Conservation (phyloP, 2,888 invertebrate genomes). For the Tenthredo distinguenda region DNA sequence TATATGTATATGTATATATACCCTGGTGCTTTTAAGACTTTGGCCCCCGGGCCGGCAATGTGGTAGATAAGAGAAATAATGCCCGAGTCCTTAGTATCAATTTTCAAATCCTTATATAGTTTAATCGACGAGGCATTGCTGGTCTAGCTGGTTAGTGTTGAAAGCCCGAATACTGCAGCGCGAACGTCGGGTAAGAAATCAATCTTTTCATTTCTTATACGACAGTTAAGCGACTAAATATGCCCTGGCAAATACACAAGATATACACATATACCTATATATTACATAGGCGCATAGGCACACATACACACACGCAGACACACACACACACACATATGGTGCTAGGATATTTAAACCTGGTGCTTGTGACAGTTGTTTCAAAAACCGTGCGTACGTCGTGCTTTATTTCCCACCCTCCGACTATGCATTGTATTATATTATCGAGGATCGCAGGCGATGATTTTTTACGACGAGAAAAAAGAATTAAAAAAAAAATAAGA, state of each 20-base stretch:
- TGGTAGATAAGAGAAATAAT: slow-evolving; percentile 59
- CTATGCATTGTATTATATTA: neutral
- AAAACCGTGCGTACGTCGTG: slow-evolving; percentile 8
- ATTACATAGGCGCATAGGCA: neutral
- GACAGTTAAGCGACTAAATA: neutral
- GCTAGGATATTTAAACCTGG: slow-evolving; percentile 65
- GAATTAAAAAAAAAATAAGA: neutral
- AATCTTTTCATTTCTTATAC: slow-evolving; percentile 38
- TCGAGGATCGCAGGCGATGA: neutral
- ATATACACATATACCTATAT: neutral
- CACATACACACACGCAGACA: slow-evolving; percentile 49
- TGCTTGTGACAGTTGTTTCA: slow-evolving; percentile 56
- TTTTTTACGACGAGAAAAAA: neutral
- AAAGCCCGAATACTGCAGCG: slow-evolving; percentile 12
- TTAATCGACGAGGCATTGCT: slow-evolving; percentile 48
- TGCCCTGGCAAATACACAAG: neutral
- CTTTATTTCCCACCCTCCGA: neutral
- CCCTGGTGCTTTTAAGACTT: slow-evolving; percentile 69
- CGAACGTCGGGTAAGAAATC: slow-evolving; percentile 35
- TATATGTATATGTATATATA: neutral
- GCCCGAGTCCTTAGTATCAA: slow-evolving; percentile 44
- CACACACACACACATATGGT: slow-evolving; percentile 62
- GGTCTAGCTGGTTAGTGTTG: slow-evolving; percentile 50
- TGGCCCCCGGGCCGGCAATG: slow-evolving; percentile 75
- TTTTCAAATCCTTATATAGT: slow-evolving; percentile 48